Base-by-base conservation (phyloP, 2,888 invertebrate genomes). In the Lasioglossum zephyrum region DNA sequence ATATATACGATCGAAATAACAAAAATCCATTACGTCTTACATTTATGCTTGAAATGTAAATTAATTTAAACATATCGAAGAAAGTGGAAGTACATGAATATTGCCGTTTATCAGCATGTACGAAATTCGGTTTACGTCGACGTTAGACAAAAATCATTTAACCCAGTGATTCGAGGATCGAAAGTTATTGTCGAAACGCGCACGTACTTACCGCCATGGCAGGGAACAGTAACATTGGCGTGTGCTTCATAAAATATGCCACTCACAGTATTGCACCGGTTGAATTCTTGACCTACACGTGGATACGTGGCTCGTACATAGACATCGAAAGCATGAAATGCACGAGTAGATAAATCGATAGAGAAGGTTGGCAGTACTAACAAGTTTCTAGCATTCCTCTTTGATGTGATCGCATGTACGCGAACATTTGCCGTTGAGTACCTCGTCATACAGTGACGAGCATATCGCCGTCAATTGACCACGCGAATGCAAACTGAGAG, bases 371-470 rank as follows among this genome's bases (percentile, higher is more conserved):
- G 18, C 41, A 26, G 47, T 69, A 75, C 60, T 73, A 85, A 85
- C 85, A 76, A 82, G 82, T 82, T 76, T 69, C 76, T 49, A 60
- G 73, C 66, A 73, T 76, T 76, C 41, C 73, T 79, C 75, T 82
- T 76, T 76, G 76, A 79, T 79, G 76, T 26, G 82, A 47, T 72
- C 73, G 69, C 49, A 85, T 85, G 76, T 73, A 79, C 41, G 69
- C 69, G 76, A 82, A 82, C 78, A 66, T 85, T 79, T 79, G 85
- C 77, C 60, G 73, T 9, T 41, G 77, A 77, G 74, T 78, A 77
- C 41, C 83, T 73, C 69, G 76, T 77, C 79, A 79, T 73, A 73
- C 53, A 82, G 57, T 41, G 70, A 70, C 49, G 70, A 77, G 41
- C 76, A 74, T 85, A 85, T 79, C 79, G 77, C 73, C 66, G 79